Evolutionary conservation across 30 jellyfish, hydroid and myxozoan species (phyloP).

Genomic region (Cassiopea andromeda): DNA sequence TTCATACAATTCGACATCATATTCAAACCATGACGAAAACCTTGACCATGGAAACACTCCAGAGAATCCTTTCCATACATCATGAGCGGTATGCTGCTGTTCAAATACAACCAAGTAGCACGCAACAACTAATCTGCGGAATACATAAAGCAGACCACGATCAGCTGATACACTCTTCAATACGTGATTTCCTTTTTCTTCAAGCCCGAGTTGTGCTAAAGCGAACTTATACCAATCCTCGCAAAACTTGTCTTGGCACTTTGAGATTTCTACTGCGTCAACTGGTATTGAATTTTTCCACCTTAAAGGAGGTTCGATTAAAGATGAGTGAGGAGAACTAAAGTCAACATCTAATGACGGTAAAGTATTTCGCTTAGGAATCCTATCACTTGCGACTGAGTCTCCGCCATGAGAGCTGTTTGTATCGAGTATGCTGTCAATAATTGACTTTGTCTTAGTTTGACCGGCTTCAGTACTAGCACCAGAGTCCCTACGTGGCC

Average conservation of each 20-base stretch:
- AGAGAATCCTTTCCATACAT: constrained; percentile 60
- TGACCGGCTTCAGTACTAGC: neutral
- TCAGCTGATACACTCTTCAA: constrained; percentile 59
- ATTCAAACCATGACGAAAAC: constrained; percentile 56
- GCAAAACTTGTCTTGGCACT: constrained; percentile 13
- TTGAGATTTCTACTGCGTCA: constrained; percentile 42
- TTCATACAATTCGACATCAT: constrained; percentile 66
- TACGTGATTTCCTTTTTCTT: constrained; percentile 48
- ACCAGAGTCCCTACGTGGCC: constrained; percentile 33
- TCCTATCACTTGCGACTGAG: neutral
- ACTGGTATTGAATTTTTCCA: constrained; percentile 76
- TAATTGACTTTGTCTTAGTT: neutral
- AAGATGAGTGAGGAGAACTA: constrained; percentile 73
- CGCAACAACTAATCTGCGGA: constrained; percentile 60
- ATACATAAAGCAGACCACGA: constrained; percentile 56
- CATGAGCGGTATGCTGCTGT: constrained; percentile 69
- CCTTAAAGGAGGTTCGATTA: constrained; percentile 77
- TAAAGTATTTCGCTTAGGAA: constrained; percentile 17
- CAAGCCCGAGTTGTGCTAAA: constrained; percentile 47
- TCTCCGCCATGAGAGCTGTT: neutral
- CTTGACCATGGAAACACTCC: constrained; percentile 90
- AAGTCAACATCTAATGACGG: constrained; percentile 52
- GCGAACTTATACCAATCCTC: constrained; percentile 72
- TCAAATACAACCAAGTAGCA: constrained; percentile 55
- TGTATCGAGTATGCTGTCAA: constrained; percentile 14